Conservation (phyloP, 2,888 invertebrate species). For the Dione juno region DNA sequence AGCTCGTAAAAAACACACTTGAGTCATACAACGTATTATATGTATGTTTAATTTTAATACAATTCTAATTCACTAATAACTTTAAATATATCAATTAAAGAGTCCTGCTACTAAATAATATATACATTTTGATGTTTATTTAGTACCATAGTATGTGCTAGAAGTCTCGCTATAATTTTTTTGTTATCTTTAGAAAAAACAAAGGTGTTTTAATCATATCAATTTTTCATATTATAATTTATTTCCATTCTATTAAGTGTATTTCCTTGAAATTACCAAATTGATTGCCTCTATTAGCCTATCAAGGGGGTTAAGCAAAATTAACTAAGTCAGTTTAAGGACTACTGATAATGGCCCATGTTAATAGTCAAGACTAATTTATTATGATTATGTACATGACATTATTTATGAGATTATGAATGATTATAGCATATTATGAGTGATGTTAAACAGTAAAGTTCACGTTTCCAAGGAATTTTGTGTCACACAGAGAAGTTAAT, state of each 20-base stretch:
- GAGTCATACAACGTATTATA: too few species aligned
- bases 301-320: slow-evolving; percentile 44
- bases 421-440: not conserved
- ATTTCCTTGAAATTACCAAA: slow-evolving; percentile 28
- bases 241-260: slow-evolving; percentile 4
- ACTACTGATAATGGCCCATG: slow-evolving; percentile 57
- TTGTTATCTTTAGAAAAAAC: too few species aligned
- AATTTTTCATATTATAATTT: not conserved
- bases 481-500: not conserved
- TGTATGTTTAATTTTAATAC: too few species aligned
- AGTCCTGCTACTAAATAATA: too few species aligned
- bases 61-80: too few species aligned
- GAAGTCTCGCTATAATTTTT: too few species aligned
- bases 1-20: too few species aligned
- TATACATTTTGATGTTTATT: too few species aligned
- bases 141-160: too few species aligned
- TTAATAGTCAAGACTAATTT: slow-evolving; percentile 39
- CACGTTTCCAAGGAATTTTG: not conserved
- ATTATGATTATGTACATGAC: slow-evolving; percentile 32
- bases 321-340: slow-evolving; percentile 38
- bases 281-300: slow-evolving; percentile 39
- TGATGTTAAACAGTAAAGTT: not conserved
- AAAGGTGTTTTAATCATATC: too few species aligned
- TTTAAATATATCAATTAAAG: too few species aligned
- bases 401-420: slow-evolving; percentile 15